Evolutionary conservation across 2,113 vertebrate species (phyloP), one percentile per base, ranked within the genome.

Genomic region (Columba livia): DNA sequence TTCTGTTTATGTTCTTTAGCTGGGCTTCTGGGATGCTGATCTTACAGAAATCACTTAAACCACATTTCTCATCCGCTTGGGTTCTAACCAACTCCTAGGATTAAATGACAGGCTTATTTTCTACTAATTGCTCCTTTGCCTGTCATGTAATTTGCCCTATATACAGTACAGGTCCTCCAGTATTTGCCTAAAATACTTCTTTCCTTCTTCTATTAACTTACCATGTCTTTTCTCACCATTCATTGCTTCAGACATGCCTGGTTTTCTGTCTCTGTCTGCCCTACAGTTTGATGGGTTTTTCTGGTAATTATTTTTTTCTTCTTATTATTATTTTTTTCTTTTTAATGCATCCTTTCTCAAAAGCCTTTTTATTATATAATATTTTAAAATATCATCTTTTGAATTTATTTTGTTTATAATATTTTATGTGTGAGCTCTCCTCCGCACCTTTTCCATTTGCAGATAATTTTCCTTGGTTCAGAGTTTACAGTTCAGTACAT

Each of bases 41-140:
- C 89, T 93, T 64, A 96, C 90, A 96, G 82, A 95, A 97, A 83
- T 89, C 94, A 82, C 95, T 73, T 61, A 95, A 96, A 94, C 87
- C 85, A 91, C 94, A 94, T 82, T 97, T 97, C 77, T 96, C 80
- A 89, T 97, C 88, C 9, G 26, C 34, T 92, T 25, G 36, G 71
- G 51, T 86, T 93, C 54, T 74, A 93, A 95, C 72, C 57, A 91
- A 58, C 79, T 64, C 65, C 91, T 92, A 82, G 89, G 95, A 96
- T 88, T 88, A 97, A 94, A 96, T 97, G 77, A 96, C 85, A 95
- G 93, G 80, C 81, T 97, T 97, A 92, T 93, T 94, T 95, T 96
- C 71, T 96, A 73, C 83, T 70, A 86, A 93, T 96, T 94, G 53
- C 72, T 93, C 50, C 81, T 97, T 93, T 65, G 47, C 51, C 69